A percentile compares a stretch with the other conserved stretches of the same genome.
Evolutionary conservation across 2,113 vertebrate genomes (phyloP).

Genomic region (Malaclemys terrapin): DNA sequence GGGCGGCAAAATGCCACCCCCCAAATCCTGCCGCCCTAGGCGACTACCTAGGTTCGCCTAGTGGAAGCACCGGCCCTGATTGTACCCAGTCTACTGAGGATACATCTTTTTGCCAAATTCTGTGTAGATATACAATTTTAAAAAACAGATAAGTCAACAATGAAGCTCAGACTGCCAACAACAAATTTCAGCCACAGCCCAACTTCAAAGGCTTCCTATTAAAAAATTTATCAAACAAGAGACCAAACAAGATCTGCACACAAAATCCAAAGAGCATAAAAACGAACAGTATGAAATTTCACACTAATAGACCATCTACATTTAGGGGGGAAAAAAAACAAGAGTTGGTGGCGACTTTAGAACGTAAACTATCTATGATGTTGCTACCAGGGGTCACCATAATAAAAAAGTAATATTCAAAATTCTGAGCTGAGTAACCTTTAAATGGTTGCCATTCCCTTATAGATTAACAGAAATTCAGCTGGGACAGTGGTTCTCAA

Average conservation of each 20-base stretch:
- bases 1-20: no score
- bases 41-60: no score
- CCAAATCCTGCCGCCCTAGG: no score
- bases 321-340: background rate
- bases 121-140: background rate
- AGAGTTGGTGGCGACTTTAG: background rate
- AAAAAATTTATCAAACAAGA: background rate
- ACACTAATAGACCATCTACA: background rate
- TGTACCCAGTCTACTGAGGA: background rate
- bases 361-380: background rate
- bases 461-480: background rate
- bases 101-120: background rate
- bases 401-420: background rate
- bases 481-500: background rate
- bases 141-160: background rate
- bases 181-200: background rate
- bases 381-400: background rate
- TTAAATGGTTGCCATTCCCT: background rate
- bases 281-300: background rate
- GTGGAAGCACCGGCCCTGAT: background rate
- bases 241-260: background rate
- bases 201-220: background rate
- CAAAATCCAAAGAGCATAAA: background rate
- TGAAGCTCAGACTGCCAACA: rapidly evolving
- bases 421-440: background rate